Evolutionary conservation across 2,888 invertebrate species (phyloP).

Genomic region (Baccha elongata): DNA sequence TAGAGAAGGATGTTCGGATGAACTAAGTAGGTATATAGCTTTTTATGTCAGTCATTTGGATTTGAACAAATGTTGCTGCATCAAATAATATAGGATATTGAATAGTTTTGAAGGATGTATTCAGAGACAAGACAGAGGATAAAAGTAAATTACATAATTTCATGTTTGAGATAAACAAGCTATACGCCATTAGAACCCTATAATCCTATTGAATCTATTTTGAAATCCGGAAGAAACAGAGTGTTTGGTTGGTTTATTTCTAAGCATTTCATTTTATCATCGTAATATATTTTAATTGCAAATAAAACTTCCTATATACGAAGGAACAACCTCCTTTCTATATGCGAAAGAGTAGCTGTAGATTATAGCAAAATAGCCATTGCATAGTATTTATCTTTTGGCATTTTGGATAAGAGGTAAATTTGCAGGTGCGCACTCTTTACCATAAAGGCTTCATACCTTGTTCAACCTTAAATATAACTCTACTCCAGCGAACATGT

Average conservation of each 20-base stretch:
- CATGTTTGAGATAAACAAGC: too few relatives aligned
- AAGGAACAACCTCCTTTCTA: not conserved
- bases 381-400: constrained; percentile 12
- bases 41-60: too few relatives aligned
- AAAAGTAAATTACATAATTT: too few relatives aligned
- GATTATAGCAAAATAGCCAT: constrained; percentile 4
- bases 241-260: not conserved
- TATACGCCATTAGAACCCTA: too few relatives aligned
- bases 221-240: not conserved
- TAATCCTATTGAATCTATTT: not conserved
- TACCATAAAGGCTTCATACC: not conserved
- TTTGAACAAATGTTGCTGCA: too few relatives aligned
- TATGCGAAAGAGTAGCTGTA: not conserved
- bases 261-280: not conserved
- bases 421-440: not conserved
- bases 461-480: too few relatives aligned
- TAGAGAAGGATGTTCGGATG: not conserved
- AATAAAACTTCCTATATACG: constrained; percentile 5
- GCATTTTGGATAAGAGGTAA: not conserved
- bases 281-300: constrained; percentile 15
- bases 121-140: too few relatives aligned
- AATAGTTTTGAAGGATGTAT: too few relatives aligned
- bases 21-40: too few relatives aligned
- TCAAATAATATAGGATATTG: too few relatives aligned
- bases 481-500: constrained; percentile 25